Evolutionary conservation across 64 coral and sea anemone genomes (phyloP), one percentile per base, ranked within the genome.

Genomic region (Anthopleura sola): DNA sequence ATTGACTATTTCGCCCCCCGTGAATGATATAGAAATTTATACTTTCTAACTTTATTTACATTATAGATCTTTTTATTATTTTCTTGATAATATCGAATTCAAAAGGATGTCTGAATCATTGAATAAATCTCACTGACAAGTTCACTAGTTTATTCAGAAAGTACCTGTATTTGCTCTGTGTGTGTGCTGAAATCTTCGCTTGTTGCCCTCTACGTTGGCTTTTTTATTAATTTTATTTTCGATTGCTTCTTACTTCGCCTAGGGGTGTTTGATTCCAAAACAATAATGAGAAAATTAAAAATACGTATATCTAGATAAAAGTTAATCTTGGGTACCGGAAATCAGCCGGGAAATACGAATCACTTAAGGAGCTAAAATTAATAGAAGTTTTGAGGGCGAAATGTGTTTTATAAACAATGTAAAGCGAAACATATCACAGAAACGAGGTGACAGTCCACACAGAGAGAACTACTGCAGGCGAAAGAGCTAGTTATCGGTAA

Each of bases 211-310:
- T 71, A 11, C n/a, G 9, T 71, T 28, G 66, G 66, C 66, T 71
- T 71, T n/a, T 71, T 71, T 66, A 66, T 71, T 71, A 71, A 71
- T 71, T 71, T 71, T 9, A 71, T 71, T 71, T 32, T 71, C 66
- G 29, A 71, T 71, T 71, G 66, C 29, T 71, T 71, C 11, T 11
- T 34, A 15, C 34, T 71, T 34, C 2, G 24, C 66, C 66, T 71
- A 15, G 10, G 66, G 66, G 26, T 13, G 31, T 71, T 32, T 71
- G n/a, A 71, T 34, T 16, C 28, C 13, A 12, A 71, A 71, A 71
- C 66, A 71, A 36, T 71, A 29, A 12, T 71, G 66, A 14, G 66
- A 33, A 71, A 71, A 71, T 71, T 32, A 17, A 71, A 71, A 71
- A 62, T 62, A 62, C 11, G 24, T 34, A 32, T 71, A 36, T 31